Conservation (phyloP, 2,888 invertebrate species). For the Monochamus alternatus region DNA sequence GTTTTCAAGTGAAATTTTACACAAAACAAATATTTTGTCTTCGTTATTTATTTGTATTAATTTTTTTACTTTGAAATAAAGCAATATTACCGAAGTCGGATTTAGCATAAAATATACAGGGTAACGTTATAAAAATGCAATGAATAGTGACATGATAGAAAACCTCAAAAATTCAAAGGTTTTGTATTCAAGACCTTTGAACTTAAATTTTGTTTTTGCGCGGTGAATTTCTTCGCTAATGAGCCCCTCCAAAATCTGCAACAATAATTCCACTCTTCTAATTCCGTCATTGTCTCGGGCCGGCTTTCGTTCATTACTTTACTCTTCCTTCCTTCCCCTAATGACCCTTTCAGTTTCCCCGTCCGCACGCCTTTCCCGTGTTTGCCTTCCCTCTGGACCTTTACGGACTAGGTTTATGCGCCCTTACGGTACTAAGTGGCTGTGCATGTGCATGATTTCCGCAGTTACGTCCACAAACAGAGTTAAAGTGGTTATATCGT, state of each 20-base stretch:
- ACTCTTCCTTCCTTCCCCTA: conserved; percentile 30
- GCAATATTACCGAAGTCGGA: too few relatives aligned
- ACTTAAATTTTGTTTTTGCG: too few relatives aligned
- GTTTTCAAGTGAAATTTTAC: too few relatives aligned
- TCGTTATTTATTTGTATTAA: too few relatives aligned
- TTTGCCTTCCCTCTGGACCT: conserved; percentile 26
- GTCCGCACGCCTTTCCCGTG: conserved; percentile 39
- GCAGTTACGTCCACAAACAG: conserved; percentile 5
- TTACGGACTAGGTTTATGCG: conserved; percentile 26
- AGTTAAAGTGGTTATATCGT: conserved; percentile 23
- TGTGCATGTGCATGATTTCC: conserved; percentile 29
- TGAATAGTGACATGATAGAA: too few relatives aligned
- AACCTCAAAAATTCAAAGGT: too few relatives aligned
- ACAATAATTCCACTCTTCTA: conserved; percentile 35
- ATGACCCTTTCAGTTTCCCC: conserved; percentile 17
- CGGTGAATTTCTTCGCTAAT: conserved; percentile 10
- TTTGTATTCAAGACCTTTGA: too few relatives aligned
- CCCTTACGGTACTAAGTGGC: conserved; percentile 4
- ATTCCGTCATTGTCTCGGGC: conserved; percentile 17
- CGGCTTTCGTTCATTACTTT: conserved; percentile 21
- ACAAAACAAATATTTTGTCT: too few relatives aligned
- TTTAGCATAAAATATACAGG: too few relatives aligned
- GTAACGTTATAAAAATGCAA: too few relatives aligned
- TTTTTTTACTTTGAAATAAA: too few relatives aligned
- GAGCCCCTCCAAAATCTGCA: conserved; percentile 30